phyloP scores from a whole-genome alignment of 2,888 invertebrate genomes.

The Syritta pipiens region DNA sequence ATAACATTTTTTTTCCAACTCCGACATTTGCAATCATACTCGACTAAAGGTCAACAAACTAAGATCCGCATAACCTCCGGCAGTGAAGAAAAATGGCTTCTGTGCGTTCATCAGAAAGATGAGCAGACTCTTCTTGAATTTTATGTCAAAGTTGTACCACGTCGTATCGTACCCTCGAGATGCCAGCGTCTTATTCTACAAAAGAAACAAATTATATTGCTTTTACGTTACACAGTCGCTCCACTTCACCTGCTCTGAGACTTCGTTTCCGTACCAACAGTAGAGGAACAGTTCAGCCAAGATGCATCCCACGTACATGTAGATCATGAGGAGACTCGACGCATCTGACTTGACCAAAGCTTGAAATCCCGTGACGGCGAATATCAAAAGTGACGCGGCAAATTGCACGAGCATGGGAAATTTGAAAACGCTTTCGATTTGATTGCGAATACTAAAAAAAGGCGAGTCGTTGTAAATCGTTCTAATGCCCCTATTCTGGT shows the following conservation, averaged over 20 bases:
- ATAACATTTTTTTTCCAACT: background rate
- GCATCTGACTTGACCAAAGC: constrained; percentile 70
- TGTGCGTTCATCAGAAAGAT: constrained; percentile 72
- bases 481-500: too few relatives aligned
- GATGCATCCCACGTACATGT: constrained; percentile 72
- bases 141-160: constrained; percentile 72
- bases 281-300: constrained; percentile 73
- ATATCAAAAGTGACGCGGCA: constrained; percentile 71
- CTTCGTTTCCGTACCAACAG: constrained; percentile 75
- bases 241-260: constrained; percentile 73
- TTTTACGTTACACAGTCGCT: too few relatives aligned
- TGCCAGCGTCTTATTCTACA: constrained; percentile 72
- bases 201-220: constrained; percentile 9
- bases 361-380: constrained; percentile 74
- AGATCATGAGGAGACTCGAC: constrained; percentile 71
- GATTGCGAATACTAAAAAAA: too few relatives aligned
- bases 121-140: constrained; percentile 70
- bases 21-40: background rate
- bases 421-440: constrained; percentile 71
- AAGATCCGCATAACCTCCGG: constrained; percentile 72
- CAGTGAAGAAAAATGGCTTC: constrained; percentile 72
- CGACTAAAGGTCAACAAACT: constrained; percentile 73
- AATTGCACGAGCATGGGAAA: constrained; percentile 73
- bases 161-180: constrained; percentile 71
- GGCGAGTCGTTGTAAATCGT: too few relatives aligned